Base-by-base conservation (phyloP, 1,140 invertebrate genomes). In the Ceratina australensis region DNA sequence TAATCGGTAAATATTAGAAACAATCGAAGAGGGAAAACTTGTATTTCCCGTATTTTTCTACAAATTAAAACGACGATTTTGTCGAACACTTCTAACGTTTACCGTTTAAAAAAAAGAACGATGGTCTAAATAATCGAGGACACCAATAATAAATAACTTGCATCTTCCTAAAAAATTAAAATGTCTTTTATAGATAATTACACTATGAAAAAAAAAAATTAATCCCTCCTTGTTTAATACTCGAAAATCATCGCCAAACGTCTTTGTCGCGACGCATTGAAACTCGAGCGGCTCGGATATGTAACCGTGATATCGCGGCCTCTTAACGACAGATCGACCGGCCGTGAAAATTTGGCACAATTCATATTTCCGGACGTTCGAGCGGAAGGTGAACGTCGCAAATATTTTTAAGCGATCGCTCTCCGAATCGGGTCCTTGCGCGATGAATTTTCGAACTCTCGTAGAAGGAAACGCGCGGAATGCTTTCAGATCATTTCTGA, bases 321-420 rank as follows among this genome's bases (percentile, higher is more conserved):
- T n/a, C n/a, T 47, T 22, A 56, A 69, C 33, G 33, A 57, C n/a
- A n/a, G n/a, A n/a, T 15, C 8, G 28, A 10, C 20, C 68, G 68
- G 33, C 10, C n/a, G 59, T 63, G 63, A 64, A 67, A 82, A 85
- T 85, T 85, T 85, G 83, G 83, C 83, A 85, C 83, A 68, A 73
- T 65, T 78, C 50, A 59, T 52, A 42, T 54, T 49, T 33, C 22
- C 13, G 42, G 42, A 22, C 50, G 20, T 16, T 42, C 59, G n/a
- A 20, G 64, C 52, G 24, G 57, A 56, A 52, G 50, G 15, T 54
- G 73, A 71, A 15, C 26, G 64, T 64, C 52, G 68, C 33, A 26
- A 66, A 59, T 59, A 20, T 47, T 26, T 56, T 42, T 10, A 10
- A 42, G n/a, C 16, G 50, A 68, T 54, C 28, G 13, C 54, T 54